Evolutionary conservation across 2,113 vertebrate species (phyloP), one percentile per base, ranked within the genome.

Genomic region (Boleophthalmus pectinirostris): DNA sequence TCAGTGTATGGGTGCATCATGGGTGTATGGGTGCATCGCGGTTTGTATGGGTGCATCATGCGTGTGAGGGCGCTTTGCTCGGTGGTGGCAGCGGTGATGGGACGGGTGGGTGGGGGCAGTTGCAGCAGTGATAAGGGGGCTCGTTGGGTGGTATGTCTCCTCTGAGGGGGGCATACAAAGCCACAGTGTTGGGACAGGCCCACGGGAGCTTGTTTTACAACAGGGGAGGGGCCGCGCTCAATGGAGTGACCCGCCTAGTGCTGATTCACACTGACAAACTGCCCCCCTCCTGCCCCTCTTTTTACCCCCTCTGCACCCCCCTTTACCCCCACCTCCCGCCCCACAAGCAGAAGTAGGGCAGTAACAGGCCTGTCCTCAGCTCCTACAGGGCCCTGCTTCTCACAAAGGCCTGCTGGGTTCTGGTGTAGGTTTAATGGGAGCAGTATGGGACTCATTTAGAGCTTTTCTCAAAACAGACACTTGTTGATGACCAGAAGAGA

Each of bases 111-210:
- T n/a, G n/a, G n/a, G n/a, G n/a, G n/a, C n/a, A n/a, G n/a, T n/a
- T n/a, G n/a, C n/a, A n/a, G n/a, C n/a, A n/a, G 73, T 73, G 76
- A 70, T 85, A 89, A 81, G 83, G 86, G 92, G 33, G 93, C 92
- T 96, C 95, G 95, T 96, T 99, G 97, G 97, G 97, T 99, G 97
- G 97, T 95, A 98, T 94, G 89, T 94, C 91, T 93, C 89, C 84
- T 69, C 86, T 71, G 69, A 86, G 25, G 85, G 86, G 87, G 74
- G 82, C 23, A 74, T 92, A 98, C 97, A 98, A 98, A 96, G 95
- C 93, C 81, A 78, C 92, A 95, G 94, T 98, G 97, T 99, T 96
- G 92, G 89, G 79, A 67, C 73, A 83, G 91, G 91, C 90, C 92
- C 92, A 78, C 88, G 85, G 90, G 92, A 93, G 94, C 93, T 94